Evolutionary conservation across 2,888 invertebrate species (phyloP).

Genomic region (Argyra leucocephala): DNA sequence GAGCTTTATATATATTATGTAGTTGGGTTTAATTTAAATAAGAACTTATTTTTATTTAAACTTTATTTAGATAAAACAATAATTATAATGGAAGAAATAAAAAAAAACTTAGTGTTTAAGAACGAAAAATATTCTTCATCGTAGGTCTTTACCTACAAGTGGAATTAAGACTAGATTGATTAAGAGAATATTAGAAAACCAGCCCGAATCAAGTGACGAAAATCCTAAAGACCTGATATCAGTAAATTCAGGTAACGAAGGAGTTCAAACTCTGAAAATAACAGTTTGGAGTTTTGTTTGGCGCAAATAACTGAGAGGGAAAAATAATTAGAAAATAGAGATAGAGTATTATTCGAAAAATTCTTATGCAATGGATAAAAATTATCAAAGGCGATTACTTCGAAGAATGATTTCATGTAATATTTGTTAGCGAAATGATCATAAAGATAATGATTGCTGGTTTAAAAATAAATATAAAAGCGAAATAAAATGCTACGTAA

Average conservation of each 20-base stretch:
- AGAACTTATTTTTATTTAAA: no score
- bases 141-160: background rate
- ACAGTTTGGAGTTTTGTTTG: background rate
- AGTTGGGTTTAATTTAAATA: no score
- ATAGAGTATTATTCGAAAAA: background rate
- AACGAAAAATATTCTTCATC: background rate
- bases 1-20: no score
- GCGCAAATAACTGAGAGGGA: background rate
- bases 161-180: background rate
- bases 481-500: background rate
- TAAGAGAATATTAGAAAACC: background rate
- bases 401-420: background rate
- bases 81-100: background rate
- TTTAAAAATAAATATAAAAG: constrained; percentile 4
- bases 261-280: background rate
- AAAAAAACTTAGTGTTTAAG: background rate
- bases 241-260: background rate
- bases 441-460: background rate
- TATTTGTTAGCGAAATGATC: background rate
- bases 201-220: background rate
- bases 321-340: background rate
- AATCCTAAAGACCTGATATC: background rate
- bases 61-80: background rate
- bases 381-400: no score
- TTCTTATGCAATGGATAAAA: background rate